These are phyloP conservation scores for Aeoliscus strigatus DNA, from an alignment of 2,797 vertebrate genomes.

Conservation along the genomic window DNA sequence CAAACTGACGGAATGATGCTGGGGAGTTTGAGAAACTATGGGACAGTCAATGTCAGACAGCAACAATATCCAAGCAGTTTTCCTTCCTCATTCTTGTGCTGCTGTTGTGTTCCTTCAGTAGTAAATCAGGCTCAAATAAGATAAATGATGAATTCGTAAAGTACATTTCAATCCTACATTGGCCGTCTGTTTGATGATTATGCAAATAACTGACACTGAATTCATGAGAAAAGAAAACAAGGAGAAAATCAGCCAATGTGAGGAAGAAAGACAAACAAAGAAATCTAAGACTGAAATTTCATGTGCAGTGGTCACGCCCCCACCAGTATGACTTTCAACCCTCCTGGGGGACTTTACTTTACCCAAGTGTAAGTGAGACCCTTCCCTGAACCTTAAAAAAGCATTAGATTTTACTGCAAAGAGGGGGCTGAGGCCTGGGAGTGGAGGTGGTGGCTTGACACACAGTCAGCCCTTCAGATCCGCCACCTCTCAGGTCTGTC, in stretches of 20 bases:
- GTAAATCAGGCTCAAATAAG: no score
- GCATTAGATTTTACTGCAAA: conserved; percentile 75
- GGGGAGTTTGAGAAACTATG: no score
- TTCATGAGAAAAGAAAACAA: no score
- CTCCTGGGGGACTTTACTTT: conserved; percentile 61
- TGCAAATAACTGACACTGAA: no score
- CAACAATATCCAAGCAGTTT: no score
- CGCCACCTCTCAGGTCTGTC: conserved; percentile 58
- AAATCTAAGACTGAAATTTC: conserved; percentile 37
- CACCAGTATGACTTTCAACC: conserved; percentile 71
- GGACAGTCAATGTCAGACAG: no score
- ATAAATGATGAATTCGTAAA: no score
- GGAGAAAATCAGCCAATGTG: conserved; percentile 4
- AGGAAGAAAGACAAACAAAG: conserved; percentile 24
- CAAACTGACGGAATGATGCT: no score
- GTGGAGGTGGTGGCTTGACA: conserved; percentile 35
- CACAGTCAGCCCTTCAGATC: conserved; percentile 57
- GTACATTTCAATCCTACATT: no score
- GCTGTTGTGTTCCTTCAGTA: no score
- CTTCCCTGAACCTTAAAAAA: conserved; percentile 76
- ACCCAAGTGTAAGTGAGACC: conserved; percentile 63
- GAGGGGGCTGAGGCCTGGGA: conserved; percentile 28
- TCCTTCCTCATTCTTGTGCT: no score
- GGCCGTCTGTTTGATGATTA: no score
- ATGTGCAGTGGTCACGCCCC: conserved; percentile 52